A percentile compares a stretch with the other conserved stretches of the same genome.
Evolutionary conservation across 2,888 invertebrate genomes (phyloP).

Genomic region (Myopa testacea): DNA sequence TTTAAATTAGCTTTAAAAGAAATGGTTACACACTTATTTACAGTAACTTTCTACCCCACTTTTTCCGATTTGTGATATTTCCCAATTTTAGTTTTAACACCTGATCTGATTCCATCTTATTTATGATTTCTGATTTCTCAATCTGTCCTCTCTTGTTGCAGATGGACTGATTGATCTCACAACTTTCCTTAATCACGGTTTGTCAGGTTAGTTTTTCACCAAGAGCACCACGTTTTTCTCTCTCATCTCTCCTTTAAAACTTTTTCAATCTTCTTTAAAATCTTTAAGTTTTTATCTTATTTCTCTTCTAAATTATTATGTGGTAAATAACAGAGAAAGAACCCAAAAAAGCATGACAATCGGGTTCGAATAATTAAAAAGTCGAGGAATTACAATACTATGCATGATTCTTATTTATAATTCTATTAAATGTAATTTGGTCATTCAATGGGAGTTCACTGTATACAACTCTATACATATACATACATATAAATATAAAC

Average conservation of each 20-base stretch:
- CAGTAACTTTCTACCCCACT: neutral
- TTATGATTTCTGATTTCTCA: slow-evolving; percentile 46
- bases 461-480: too few species aligned
- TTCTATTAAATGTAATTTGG: too few species aligned
- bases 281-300: neutral
- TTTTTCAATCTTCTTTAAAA: slow-evolving; percentile 6
- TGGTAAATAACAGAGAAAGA: too few species aligned
- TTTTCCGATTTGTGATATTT: neutral
- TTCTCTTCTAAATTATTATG: neutral
- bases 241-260: slow-evolving; percentile 30
- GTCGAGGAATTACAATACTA: too few species aligned
- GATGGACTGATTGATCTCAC: slow-evolving; percentile 68
- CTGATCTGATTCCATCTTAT: neutral
- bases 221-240: slow-evolving; percentile 41
- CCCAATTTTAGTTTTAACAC: neutral
- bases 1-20: too few species aligned
- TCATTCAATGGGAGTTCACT: too few species aligned
- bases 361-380: too few species aligned
- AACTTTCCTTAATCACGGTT: slow-evolving; percentile 68
- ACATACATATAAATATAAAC: too few species aligned
- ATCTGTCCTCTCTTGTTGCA: slow-evolving; percentile 60
- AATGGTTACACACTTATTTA: neutral
- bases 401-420: too few species aligned
- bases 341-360: too few species aligned
- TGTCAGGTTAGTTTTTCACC: slow-evolving; percentile 67